Conservation (phyloP, 2,797 vertebrate genomes). For the Arnoldichthys spilopterus region DNA sequence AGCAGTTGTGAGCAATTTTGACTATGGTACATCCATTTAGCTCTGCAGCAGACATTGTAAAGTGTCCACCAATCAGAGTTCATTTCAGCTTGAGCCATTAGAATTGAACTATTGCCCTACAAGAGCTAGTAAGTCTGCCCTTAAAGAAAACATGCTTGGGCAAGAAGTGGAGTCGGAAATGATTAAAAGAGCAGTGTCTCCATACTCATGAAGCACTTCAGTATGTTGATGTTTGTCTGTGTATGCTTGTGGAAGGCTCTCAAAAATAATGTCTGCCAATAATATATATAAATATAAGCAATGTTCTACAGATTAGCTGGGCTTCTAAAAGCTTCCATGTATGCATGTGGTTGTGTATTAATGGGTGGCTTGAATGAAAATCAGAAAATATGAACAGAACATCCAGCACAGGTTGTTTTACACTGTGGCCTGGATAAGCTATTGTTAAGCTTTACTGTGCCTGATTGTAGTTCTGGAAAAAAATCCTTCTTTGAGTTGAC, state of each 20-base stretch:
- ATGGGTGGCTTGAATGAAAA: no score
- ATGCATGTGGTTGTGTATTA: not conserved
- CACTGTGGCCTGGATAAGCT: not conserved
- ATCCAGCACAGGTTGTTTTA: not conserved
- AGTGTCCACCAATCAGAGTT: slow-evolving; percentile 47
- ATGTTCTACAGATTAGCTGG: not conserved
- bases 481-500: not conserved
- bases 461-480: slow-evolving; percentile 3
- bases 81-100: slow-evolving; percentile 29
- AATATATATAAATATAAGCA: not conserved
- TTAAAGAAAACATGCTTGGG: slow-evolving; percentile 15
- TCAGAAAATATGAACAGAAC: not conserved
- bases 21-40: slow-evolving; percentile 50
- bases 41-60: slow-evolving; percentile 35
- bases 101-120: slow-evolving; percentile 30
- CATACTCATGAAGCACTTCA: not conserved
- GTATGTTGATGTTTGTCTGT: slow-evolving; percentile 3
- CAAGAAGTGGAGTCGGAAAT: slow-evolving; percentile 4
- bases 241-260: not conserved
- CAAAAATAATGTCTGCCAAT: not conserved
- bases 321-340: not conserved
- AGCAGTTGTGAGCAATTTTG: slow-evolving; percentile 51
- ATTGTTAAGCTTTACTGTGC: not conserved
- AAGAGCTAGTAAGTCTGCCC: not conserved
- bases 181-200: not conserved